These are phyloP conservation scores for Theonella swinhoei DNA, from an alignment of 37 sponge, comb jelly and placozoan species.

Conservation along the genomic window DNA sequence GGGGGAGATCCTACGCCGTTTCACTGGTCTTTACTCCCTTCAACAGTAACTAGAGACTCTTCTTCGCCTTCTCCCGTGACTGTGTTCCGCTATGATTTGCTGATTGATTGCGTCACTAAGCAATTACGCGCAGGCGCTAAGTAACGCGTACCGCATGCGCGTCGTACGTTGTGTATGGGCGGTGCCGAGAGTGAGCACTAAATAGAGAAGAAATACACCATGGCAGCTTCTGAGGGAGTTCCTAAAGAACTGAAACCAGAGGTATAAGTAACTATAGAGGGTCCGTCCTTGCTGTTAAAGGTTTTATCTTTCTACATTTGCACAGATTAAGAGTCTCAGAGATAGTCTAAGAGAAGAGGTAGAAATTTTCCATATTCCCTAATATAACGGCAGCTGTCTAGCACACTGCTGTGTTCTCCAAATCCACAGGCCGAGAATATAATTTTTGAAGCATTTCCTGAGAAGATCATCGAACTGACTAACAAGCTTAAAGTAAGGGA, in stretches of 20 bases:
- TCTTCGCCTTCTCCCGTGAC: too few species aligned
- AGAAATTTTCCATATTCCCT: too few species aligned
- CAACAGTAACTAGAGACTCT: too few species aligned
- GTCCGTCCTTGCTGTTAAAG: too few species aligned
- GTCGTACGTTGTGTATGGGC: too few species aligned
- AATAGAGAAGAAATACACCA: neutral
- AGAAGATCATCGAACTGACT: constrained; percentile 59
- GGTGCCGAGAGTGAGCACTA: neutral
- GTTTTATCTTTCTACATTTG: neutral
- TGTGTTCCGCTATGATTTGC: too few species aligned
- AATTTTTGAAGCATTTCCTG: constrained; percentile 63
- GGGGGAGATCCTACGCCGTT: too few species aligned
- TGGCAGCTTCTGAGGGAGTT: neutral
- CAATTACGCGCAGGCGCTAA: too few species aligned
- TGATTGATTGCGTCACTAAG: too few species aligned
- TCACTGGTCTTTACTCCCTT: too few species aligned
- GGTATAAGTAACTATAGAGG: neutral
- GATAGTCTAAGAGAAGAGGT: neutral
- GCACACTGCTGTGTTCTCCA: too few species aligned
- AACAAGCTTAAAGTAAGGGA: constrained; percentile 32
- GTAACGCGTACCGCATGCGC: neutral
- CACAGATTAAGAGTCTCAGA: neutral
- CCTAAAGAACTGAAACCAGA: neutral
- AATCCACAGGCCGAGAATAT: constrained; percentile 58
- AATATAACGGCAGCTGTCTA: neutral